Percentiles rank a stretch among this genome's conserved stretches.
phyloP scores from a whole-genome alignment of 64 coral and sea anemone species.

The Dendrophyllia cribrosa region DNA sequence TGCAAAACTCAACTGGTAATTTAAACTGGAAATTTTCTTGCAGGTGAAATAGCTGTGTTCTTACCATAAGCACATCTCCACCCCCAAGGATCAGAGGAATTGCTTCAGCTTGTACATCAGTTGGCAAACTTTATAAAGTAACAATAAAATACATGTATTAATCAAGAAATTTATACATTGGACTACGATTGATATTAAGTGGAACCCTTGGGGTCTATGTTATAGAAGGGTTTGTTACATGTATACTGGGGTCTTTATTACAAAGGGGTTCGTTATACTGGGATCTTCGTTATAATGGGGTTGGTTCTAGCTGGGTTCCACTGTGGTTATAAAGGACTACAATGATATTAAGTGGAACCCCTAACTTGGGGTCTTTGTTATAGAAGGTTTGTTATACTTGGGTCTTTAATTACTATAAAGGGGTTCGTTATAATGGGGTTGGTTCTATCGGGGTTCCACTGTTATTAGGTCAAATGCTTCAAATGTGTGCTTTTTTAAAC shows the following conservation, averaged over 20 bases:
- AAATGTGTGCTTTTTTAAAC: no score
- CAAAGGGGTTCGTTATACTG: no score
- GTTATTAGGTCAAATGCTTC: no score
- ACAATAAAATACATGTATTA: not conserved
- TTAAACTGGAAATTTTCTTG: no score
- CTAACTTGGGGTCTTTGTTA: not conserved
- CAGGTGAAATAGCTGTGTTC: conserved; percentile 1
- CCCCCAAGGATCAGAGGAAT: conserved; percentile 98
- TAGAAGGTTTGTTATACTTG: not conserved
- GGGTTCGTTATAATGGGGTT: no score
- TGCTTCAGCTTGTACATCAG: conserved; percentile 98
- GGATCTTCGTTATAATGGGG: no score
- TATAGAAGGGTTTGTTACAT: not conserved
- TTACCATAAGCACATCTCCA: conserved; percentile 98
- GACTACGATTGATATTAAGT: not conserved
- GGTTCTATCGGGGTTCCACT: no score
- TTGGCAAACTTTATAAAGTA: conserved; percentile 72
- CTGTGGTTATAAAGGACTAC: no score
- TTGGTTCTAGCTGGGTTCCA: no score
- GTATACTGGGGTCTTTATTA: no score
- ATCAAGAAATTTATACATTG: not conserved
- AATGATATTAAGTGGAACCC: not conserved
- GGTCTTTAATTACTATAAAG: no score
- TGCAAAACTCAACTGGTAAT: no score
- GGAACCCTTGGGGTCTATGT: not conserved